Conservation (phyloP, 2,113 vertebrate species). For the Athene cunicularia region DNA sequence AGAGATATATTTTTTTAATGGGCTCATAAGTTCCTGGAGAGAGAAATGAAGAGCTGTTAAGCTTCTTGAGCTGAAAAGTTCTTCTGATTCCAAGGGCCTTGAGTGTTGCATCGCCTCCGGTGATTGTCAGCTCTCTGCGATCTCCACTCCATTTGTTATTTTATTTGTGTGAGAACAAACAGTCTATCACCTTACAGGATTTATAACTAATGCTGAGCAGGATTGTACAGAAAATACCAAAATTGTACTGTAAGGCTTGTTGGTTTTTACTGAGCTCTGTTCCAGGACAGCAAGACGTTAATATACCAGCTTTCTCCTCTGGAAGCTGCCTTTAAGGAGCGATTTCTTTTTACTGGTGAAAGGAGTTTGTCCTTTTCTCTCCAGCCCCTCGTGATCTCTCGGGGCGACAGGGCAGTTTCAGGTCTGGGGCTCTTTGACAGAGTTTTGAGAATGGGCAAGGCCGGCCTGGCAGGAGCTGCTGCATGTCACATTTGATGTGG, state of each 20-base stretch:
- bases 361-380: neutral
- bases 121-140: conserved; percentile 31
- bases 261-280: conserved; percentile 42
- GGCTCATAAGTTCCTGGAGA: conserved; percentile 39
- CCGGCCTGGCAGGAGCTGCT: neutral
- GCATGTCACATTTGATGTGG: neutral
- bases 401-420: neutral
- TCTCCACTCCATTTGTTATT: conserved; percentile 51
- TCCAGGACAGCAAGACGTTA: conserved; percentile 38
- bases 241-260: conserved; percentile 26
- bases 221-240: conserved; percentile 7
- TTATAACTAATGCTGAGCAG: conserved; percentile 48
- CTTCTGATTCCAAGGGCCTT: conserved; percentile 32
- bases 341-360: neutral
- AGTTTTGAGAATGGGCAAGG: neutral
- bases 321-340: neutral
- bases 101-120: conserved; percentile 25
- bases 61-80: conserved; percentile 56
- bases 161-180: conserved; percentile 60
- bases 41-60: conserved; percentile 49
- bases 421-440: neutral
- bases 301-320: neutral
- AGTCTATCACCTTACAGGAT: conserved; percentile 53
- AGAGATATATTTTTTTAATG: conserved; percentile 45
- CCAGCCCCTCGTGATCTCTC: neutral